Conservation (phyloP, 2,888 invertebrate genomes). For the Luperina nickerlii region DNA sequence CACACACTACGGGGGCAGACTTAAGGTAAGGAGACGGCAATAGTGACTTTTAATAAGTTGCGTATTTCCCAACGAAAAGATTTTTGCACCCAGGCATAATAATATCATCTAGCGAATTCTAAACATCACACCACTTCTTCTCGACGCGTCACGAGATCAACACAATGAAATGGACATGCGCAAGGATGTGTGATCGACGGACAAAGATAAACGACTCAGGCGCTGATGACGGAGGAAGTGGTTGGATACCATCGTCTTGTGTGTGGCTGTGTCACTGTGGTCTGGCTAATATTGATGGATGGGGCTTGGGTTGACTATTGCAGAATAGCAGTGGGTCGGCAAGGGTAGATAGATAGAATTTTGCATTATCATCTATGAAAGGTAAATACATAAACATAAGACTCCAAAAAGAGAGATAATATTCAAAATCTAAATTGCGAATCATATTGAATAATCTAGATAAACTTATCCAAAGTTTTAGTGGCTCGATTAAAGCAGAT, state of each 20-base stretch:
- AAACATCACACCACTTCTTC: slow-evolving; percentile 33
- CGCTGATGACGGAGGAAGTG: slow-evolving; percentile 50
- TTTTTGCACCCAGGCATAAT: neutral
- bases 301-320: neutral
- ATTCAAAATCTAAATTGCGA: neutral
- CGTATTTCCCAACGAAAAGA: neutral
- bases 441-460: neutral
- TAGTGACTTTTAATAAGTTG: neutral
- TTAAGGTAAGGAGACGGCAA: too few species aligned
- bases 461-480: neutral
- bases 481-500: too few species aligned
- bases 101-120: slow-evolving; percentile 17
- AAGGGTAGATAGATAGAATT: neutral
- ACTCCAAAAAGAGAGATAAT: neutral
- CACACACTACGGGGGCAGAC: too few species aligned
- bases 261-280: slow-evolving; percentile 11
- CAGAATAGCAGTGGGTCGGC: slow-evolving; percentile 7
- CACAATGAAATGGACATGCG: slow-evolving; percentile 53
- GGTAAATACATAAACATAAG: neutral
- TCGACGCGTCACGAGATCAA: slow-evolving; percentile 16
- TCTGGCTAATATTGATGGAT: slow-evolving; percentile 48
- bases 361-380: too few species aligned
- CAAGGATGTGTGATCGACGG: slow-evolving; percentile 57
- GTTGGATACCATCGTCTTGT: slow-evolving; percentile 36
- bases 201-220: slow-evolving; percentile 55